A percentile compares a stretch with the other conserved stretches of the same genome.
phyloP scores from a whole-genome alignment of 2,888 invertebrate genomes.

The Drosophila anomalata region DNA sequence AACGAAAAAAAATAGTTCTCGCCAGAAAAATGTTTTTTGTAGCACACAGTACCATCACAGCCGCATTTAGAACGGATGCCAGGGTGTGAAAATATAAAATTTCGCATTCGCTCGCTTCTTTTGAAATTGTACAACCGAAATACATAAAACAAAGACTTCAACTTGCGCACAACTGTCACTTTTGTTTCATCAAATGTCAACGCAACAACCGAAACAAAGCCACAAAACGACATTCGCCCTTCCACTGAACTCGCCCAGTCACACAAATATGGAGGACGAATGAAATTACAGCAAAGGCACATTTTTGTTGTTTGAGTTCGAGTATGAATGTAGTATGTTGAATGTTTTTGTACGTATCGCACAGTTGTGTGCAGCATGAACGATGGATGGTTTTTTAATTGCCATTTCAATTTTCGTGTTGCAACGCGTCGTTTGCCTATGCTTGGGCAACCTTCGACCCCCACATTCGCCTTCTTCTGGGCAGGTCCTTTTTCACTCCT shows the following conservation, averaged over 20 bases:
- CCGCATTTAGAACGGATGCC: slow-evolving; percentile 7
- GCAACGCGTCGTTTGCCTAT: slow-evolving; percentile 55
- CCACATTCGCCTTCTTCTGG: slow-evolving; percentile 21
- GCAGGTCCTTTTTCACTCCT: slow-evolving; percentile 19
- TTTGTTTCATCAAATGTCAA: slow-evolving; percentile 80
- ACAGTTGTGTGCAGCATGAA: slow-evolving; percentile 64
- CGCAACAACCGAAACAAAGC: slow-evolving; percentile 79
- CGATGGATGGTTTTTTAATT: slow-evolving; percentile 78
- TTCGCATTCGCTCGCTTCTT: slow-evolving; percentile 47
- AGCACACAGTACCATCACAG: neutral
- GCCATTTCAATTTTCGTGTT: slow-evolving; percentile 78
- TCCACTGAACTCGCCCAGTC: slow-evolving; percentile 11
- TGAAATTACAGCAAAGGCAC: slow-evolving; percentile 69
- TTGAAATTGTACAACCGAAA: slow-evolving; percentile 52
- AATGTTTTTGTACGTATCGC: slow-evolving; percentile 32
- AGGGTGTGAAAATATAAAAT: slow-evolving; percentile 55
- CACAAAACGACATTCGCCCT: slow-evolving; percentile 66
- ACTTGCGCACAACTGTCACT: slow-evolving; percentile 77
- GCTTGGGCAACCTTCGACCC: slow-evolving; percentile 36
- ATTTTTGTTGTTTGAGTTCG: slow-evolving; percentile 11
- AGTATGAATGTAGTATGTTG: slow-evolving; percentile 36
- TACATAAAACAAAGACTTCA: slow-evolving; percentile 72
- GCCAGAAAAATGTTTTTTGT: neutral
- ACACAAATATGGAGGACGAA: slow-evolving; percentile 55
- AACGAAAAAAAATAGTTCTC: too few relatives aligned